Percentiles rank a stretch among this genome's conserved stretches.
Evolutionary conservation across 2,888 invertebrate genomes (phyloP).

Genomic region (Gortyna flavago): DNA sequence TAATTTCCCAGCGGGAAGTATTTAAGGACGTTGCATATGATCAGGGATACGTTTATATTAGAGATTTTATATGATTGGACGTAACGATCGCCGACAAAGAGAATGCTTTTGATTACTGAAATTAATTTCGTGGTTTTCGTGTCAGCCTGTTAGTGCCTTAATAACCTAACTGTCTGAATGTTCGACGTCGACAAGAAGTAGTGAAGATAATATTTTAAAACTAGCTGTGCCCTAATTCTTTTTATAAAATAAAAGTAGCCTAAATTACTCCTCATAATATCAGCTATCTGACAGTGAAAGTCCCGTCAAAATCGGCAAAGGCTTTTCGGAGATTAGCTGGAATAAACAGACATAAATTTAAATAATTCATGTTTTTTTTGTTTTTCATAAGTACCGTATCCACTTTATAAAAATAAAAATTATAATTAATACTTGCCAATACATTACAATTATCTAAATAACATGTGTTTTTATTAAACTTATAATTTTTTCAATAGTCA

Average conservation of each 20-base stretch:
- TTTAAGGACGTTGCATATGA: conserved; percentile 56
- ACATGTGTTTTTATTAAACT: neutral
- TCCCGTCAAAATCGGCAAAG: neutral
- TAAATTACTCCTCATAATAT: neutral
- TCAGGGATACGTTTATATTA: conserved; percentile 60
- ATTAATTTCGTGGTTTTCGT: conserved; percentile 52
- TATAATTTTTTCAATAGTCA: neutral
- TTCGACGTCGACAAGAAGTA: conserved; percentile 7
- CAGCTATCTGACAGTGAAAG: neutral
- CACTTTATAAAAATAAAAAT: too few species aligned
- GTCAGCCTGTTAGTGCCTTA: conserved; percentile 40
- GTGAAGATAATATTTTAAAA: conserved; percentile 3
- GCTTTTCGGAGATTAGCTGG: neutral
- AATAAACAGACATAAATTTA: neutral
- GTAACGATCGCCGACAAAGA: conserved; percentile 59
- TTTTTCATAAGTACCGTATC: too few species aligned
- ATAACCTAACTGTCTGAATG: conserved; percentile 39
- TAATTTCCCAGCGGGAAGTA: conserved; percentile 70
- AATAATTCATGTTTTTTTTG: too few species aligned
- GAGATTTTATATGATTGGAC: conserved; percentile 65
- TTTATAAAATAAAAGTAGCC: neutral
- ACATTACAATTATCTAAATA: neutral
- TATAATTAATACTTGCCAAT: too few species aligned
- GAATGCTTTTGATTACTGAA: conserved; percentile 48
- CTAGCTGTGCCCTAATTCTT: neutral